A percentile compares a stretch with the other conserved stretches of the same genome.
Evolutionary conservation across 1,140 invertebrate genomes (phyloP).

Genomic region (Brachionus rotundiformis): DNA sequence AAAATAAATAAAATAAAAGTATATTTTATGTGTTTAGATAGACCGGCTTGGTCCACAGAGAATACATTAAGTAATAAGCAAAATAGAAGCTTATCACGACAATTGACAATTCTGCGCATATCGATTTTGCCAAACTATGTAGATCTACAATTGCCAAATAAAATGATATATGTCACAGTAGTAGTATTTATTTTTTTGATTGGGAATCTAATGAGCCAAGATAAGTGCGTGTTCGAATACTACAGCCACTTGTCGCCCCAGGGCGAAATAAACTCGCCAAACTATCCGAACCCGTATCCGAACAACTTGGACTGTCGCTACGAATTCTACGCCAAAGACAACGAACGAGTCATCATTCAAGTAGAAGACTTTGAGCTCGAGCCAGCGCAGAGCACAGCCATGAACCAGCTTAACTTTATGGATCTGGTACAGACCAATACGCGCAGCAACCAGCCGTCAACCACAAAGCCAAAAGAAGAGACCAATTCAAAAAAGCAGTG

Average conservation of each 20-base stretch:
- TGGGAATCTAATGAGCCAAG: background rate
- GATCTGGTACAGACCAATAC: constrained; percentile 30
- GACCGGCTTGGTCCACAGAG: background rate
- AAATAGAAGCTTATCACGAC: background rate
- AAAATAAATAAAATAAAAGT: background rate
- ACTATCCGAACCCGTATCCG: constrained; percentile 50
- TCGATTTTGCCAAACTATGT: background rate
- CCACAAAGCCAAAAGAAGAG: background rate
- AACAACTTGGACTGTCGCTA: constrained; percentile 38
- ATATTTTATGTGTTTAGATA: background rate
- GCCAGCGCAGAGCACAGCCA: constrained; percentile 6
- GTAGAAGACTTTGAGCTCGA: constrained; percentile 48
- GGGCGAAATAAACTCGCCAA: constrained; percentile 47
- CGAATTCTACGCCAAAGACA: constrained; percentile 42
- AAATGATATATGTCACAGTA: background rate
- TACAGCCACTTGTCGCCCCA: background rate
- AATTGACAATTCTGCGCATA: background rate
- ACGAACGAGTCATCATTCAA: constrained; percentile 42
- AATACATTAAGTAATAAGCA: background rate
- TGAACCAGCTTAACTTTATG: constrained; percentile 33
- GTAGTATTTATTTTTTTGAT: background rate
- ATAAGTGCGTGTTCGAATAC: constrained; percentile 38
- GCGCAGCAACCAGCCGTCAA: background rate
- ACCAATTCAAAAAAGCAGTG: constrained; percentile 7
- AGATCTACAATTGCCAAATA: background rate